A percentile compares a stretch with the other conserved stretches of the same genome.
phyloP scores from a whole-genome alignment of 2,888 invertebrate species.

The Aphrophora alni region DNA sequence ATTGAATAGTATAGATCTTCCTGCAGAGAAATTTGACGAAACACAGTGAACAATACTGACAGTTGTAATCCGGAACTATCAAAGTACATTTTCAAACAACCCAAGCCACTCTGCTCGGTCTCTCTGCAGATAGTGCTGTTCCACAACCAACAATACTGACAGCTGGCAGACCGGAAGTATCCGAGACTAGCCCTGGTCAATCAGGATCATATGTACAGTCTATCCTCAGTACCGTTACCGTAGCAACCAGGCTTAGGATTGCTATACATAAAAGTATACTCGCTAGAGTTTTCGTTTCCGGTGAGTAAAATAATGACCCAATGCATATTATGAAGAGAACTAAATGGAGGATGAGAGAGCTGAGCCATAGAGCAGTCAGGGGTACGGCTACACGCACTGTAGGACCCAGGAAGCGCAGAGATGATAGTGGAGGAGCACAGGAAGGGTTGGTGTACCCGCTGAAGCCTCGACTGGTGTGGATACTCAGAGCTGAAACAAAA shows the following conservation, averaged over 20 bases:
- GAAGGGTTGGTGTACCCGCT: constrained; percentile 51
- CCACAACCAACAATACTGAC: constrained; percentile 53
- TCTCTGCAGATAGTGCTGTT: constrained; percentile 54
- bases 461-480: constrained; percentile 53
- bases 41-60: too few relatives aligned
- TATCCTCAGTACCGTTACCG: constrained; percentile 48
- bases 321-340: constrained; percentile 44
- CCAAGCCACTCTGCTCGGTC: constrained; percentile 66
- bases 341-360: constrained; percentile 48
- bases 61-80: too few relatives aligned
- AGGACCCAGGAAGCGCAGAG: constrained; percentile 51
- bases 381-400: constrained; percentile 47
- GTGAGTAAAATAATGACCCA: constrained; percentile 25
- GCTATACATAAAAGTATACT: constrained; percentile 46
- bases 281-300: constrained; percentile 48
- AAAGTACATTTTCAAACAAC: constrained; percentile 60
- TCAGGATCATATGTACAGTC: constrained; percentile 54
- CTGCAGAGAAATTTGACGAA: too few relatives aligned
- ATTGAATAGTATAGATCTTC: too few relatives aligned
- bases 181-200: constrained; percentile 51
- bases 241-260: constrained; percentile 48
- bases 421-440: constrained; percentile 46
- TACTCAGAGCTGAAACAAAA: constrained; percentile 50
- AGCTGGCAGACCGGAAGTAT: constrained; percentile 56
- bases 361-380: constrained; percentile 48